Conservation (phyloP, 2,113 vertebrate genomes). For the Pogonocichla stellata region DNA sequence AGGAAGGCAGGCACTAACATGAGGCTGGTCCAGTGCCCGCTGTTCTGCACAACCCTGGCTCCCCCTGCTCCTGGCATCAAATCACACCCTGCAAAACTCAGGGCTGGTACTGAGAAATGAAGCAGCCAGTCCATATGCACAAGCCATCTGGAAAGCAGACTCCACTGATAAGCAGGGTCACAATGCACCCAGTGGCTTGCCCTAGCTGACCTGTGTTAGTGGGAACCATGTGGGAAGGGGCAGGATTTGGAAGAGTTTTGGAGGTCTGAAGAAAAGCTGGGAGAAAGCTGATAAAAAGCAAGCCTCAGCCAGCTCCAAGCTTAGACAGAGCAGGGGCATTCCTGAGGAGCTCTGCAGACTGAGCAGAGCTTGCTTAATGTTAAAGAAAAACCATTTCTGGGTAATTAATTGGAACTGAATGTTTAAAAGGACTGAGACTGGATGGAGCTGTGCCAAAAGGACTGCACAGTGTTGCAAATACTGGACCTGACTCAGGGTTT, state of each 20-base stretch:
- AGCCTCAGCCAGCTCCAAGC: conserved; percentile 8
- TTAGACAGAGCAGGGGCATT: conserved; percentile 8
- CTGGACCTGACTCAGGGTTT: conserved; percentile 52
- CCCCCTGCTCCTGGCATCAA: not conserved
- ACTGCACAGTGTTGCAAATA: conserved; percentile 49
- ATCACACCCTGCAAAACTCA: not conserved
- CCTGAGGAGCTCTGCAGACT: conserved; percentile 25
- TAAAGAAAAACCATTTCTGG: conserved; percentile 37
- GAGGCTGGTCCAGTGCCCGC: not conserved
- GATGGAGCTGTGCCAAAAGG: conserved; percentile 42
- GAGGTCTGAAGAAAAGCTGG: conserved; percentile 13
- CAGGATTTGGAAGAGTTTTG: conserved; percentile 30
- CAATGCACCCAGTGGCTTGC: not conserved
- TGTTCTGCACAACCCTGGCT: not conserved
- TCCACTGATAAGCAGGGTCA: conserved; percentile 21
- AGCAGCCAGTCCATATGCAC: not conserved
- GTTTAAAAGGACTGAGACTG: conserved; percentile 31
- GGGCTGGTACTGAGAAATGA: not conserved
- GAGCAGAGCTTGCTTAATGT: conserved; percentile 33
- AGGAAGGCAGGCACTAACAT: not conserved
- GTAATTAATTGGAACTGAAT: conserved; percentile 45
- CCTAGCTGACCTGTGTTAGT: not conserved
- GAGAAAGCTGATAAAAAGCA: conserved; percentile 30
- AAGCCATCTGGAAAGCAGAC: conserved; percentile 12
- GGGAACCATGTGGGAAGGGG: conserved; percentile 10